These are phyloP conservation scores for Toxotes lorentzi DNA, from an alignment of 2,797 vertebrate genomes.

Conservation along the genomic window DNA sequence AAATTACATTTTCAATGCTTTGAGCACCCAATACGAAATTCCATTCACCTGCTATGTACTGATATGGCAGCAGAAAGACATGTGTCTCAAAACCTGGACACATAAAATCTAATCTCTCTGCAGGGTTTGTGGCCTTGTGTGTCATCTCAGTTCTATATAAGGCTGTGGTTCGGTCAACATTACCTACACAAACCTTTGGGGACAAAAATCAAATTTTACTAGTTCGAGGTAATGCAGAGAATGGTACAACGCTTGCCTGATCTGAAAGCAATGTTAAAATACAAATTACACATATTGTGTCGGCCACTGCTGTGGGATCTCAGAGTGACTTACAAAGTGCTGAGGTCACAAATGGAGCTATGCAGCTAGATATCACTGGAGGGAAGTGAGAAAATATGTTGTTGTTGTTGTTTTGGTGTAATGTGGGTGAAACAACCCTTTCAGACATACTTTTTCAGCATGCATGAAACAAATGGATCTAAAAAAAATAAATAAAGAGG, in stretches of 20 bases:
- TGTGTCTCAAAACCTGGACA: not conserved
- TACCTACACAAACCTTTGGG: not conserved
- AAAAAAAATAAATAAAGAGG: not conserved
- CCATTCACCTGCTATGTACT: conserved; percentile 2
- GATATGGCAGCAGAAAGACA: not conserved
- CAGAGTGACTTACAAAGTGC: not conserved
- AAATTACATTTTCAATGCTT: not conserved
- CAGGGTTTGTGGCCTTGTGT: not conserved
- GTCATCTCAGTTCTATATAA: not conserved
- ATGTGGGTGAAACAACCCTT: not conserved
- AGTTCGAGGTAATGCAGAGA: not conserved
- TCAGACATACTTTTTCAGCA: not conserved
- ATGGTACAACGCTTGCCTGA: not conserved
- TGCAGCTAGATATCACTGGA: not conserved
- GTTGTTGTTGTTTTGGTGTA: not conserved
- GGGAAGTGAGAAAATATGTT: not conserved
- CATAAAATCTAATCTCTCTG: not conserved
- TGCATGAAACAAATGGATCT: conserved; percentile 7
- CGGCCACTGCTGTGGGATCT: too few relatives aligned
- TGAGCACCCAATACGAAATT: conserved; percentile 1
- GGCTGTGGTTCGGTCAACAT: not conserved
- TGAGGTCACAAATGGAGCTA: not conserved
- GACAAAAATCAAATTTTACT: not conserved
- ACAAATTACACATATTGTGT: not conserved
- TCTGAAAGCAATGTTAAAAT: conserved; percentile 13